Base-by-base conservation (phyloP, 2,113 vertebrate genomes). In the Alethe castanea region DNA sequence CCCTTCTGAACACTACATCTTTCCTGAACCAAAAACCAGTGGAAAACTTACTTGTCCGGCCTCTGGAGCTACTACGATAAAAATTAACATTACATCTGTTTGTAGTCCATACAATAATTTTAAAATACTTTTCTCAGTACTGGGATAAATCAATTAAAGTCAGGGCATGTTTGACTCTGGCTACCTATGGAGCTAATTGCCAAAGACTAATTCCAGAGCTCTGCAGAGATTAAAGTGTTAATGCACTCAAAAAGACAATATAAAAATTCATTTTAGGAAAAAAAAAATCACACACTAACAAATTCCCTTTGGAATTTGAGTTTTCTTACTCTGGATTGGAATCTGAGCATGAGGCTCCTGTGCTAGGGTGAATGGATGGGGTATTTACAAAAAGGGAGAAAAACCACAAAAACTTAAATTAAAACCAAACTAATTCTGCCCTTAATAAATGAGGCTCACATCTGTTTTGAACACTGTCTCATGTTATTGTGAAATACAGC, bases 401-500 rank as follows among this genome's bases (percentile, higher is more conserved):
- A 87, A 86, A 33, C 2, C 67, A 54, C 11, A 79, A 23, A 29
- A 90, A 62, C 53, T 82, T 36, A 69, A 92, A 85, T 95, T 87
- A 74, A 92, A 89, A 95, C 23, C 88, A 95, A 96, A 74, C 44
- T 65, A 81, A 93, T 93, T 70, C 80, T 64, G 72, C 40, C 6
- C 0, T 89, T 83, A 88, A 93, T 54, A 88, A 86, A 66, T 2
- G 60, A 91, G 11, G 29, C 35, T 92, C 50, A 64, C 88, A 95
- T 92, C 74, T 94, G 90, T 92, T 96, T 83, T 81, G 67, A 90
- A 61, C 81, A 31, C 53, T 59, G 31, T 56, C 88, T 81, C 78
- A 56, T n/a, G 47, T 54, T 83, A 56, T 93, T 93, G 73, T 80
- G 92, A 86, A 96, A 95, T 48, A 95, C 50, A 90, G 86, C 94